Percentiles rank a stretch among this genome's conserved stretches.
phyloP scores from a whole-genome alignment of 2,888 invertebrate species.

The Tetramorium bicarinatum region DNA sequence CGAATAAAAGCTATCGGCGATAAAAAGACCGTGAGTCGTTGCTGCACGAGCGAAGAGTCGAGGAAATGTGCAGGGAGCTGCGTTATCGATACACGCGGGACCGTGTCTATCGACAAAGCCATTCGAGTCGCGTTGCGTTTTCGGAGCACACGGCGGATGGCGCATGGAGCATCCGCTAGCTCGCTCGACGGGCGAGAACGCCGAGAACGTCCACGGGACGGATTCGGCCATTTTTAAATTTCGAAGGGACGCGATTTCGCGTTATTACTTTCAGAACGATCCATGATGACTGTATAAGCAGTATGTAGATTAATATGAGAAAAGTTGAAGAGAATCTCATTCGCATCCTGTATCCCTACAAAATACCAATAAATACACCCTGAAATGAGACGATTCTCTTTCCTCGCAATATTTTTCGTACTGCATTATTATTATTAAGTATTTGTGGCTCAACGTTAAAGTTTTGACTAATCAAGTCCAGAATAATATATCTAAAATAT shows the following conservation, averaged over 20 bases:
- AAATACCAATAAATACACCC: not conserved
- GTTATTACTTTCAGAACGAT: not conserved
- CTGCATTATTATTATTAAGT: too few relatives aligned
- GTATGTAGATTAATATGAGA: not conserved
- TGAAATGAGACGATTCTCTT: not conserved
- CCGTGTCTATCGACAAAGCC: slow-evolving; percentile 25
- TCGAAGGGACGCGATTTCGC: not conserved
- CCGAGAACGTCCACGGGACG: not conserved
- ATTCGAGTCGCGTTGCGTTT: not conserved
- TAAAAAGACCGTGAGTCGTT: not conserved
- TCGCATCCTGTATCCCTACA: too few relatives aligned
- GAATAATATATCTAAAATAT: not conserved
- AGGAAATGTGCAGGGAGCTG: slow-evolving; percentile 41
- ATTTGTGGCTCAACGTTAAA: not conserved
- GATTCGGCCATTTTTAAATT: not conserved
- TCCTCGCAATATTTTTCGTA: not conserved
- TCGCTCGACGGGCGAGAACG: slow-evolving; percentile 8
- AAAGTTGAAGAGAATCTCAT: not conserved
- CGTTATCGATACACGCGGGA: slow-evolving; percentile 54
- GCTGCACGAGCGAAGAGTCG: not conserved
- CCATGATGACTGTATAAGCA: too few relatives aligned
- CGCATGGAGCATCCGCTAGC: slow-evolving; percentile 42
- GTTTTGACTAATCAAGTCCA: not conserved
- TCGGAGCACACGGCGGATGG: slow-evolving; percentile 43
- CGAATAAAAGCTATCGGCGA: not conserved